Base-by-base conservation (phyloP, 1,140 invertebrate genomes). In the Trachelipus rathkii region DNA sequence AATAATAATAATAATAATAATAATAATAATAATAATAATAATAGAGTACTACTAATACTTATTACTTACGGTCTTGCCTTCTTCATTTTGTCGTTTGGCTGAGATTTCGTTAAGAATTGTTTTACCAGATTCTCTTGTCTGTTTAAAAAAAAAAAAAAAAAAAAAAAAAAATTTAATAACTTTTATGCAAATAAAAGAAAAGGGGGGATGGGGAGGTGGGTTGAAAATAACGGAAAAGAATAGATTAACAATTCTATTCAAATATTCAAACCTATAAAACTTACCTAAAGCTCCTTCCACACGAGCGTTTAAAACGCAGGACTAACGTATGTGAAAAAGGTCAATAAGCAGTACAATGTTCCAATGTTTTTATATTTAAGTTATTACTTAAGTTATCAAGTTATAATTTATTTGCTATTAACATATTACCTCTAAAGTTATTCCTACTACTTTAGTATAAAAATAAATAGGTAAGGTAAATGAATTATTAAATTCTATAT, bases 121-220 rank as follows among this genome's bases (percentile, higher is more conserved):
- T 19, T 60, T 60, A 19, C 50, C 50, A 60, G 50, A 60, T 60
- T 60, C 50, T 60, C 50, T 13, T 19, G 50, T 60, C 50, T 60
- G 50, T 15, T 13, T 2, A 60, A 60, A 60, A 2, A 19, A 3
- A 19, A 60, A 60, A 3, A 60, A 13, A 60, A 60, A 60, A 60
- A 19, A 13, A 15, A 8, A 60, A 60, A 60, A 15, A 2, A 60
- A 15, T 60, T 19, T 8, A 13, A 60, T 60, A 60, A 13, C 19
- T 60, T 15, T 19, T 15, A 60, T 8, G 50, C 8, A 60, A 33
- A 33, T 33, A 33, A 3, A 33, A 33, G 33, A 3, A 33, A 33
- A 33, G 33, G 33, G 1, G 1, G 33, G 33, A 33, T 33, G 6
- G 2, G 33, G 6, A 33, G 1, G 6, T 6, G 33, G 6, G 6